These are phyloP conservation scores for Drosophila formosana DNA, from an alignment of 2,888 invertebrate genomes.

Conservation along the genomic window DNA sequence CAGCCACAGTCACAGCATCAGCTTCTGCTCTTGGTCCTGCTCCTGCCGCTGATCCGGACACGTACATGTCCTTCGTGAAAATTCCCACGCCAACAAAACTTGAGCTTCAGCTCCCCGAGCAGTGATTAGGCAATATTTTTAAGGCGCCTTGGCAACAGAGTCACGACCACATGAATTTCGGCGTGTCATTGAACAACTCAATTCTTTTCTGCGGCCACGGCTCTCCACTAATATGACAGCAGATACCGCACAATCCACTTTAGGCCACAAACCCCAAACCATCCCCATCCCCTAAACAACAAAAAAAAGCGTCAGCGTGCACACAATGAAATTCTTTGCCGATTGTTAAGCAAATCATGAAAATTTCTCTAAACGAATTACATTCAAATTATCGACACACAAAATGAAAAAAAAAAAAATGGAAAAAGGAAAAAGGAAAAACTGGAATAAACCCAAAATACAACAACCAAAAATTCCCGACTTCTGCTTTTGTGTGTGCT, in stretches of 20 bases:
- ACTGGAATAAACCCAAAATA: constrained; percentile 8
- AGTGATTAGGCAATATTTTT: constrained; percentile 76
- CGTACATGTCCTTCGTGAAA: constrained; percentile 47
- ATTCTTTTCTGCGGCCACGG: constrained; percentile 35
- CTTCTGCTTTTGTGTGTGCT: constrained; percentile 19
- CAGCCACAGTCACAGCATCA: background rate
- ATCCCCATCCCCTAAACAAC: too few relatives aligned
- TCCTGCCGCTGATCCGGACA: constrained; percentile 35
- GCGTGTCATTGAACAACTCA: constrained; percentile 75
- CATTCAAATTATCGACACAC: constrained; percentile 67
- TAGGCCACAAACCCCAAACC: constrained; percentile 2
- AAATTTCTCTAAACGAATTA: constrained; percentile 73
- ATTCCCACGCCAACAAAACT: constrained; percentile 43
- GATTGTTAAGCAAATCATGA: constrained; percentile 76
- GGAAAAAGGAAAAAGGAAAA: background rate
- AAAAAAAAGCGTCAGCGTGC: background rate
- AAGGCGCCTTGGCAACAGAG: constrained; percentile 18
- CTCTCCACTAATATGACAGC: constrained; percentile 28
- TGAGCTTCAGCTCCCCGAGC: constrained; percentile 53
- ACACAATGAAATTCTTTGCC: constrained; percentile 47
- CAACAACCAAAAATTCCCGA: background rate
- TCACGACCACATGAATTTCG: constrained; percentile 57
- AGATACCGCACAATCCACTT: constrained; percentile 33
- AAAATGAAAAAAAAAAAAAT: constrained; percentile 13
- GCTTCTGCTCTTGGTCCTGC: background rate